Conservation (phyloP, 2,888 invertebrate genomes). For the Neocrepidodera transversa region DNA sequence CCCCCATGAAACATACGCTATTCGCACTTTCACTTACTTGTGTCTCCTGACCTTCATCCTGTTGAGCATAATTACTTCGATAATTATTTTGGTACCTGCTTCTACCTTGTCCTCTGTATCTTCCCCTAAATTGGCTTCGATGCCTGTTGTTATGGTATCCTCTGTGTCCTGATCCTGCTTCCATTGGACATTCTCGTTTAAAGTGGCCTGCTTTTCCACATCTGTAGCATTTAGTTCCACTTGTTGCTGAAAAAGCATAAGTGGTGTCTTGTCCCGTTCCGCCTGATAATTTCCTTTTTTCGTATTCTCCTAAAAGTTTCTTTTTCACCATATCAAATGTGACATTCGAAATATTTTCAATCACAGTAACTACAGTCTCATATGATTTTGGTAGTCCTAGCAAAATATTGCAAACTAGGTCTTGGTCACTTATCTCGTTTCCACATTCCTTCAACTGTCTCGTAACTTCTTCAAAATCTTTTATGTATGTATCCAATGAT, state of each 20-base stretch:
- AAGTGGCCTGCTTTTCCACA: slow-evolving; percentile 26
- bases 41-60: not conserved
- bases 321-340: slow-evolving; percentile 12
- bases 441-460: slow-evolving; percentile 30
- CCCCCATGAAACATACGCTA: not conserved
- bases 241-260: too few relatives aligned
- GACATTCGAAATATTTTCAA: slow-evolving; percentile 30
- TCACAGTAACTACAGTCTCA: slow-evolving; percentile 35
- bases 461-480: slow-evolving; percentile 32
- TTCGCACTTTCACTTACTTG: slow-evolving; percentile 16
- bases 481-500: slow-evolving; percentile 22
- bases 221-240: slow-evolving; percentile 11
- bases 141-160: not conserved
- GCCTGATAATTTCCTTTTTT: slow-evolving; percentile 17
- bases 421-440: slow-evolving; percentile 25
- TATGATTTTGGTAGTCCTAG: slow-evolving; percentile 34
- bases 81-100: not conserved
- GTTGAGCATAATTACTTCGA: not conserved
- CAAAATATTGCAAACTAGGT: slow-evolving; percentile 32
- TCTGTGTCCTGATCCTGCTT: not conserved
- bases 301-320: slow-evolving; percentile 24
- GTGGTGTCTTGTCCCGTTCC: not conserved
- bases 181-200: slow-evolving; percentile 11
- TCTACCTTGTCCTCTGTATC: not conserved
- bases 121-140: not conserved